Base-by-base conservation (phyloP, 2,113 vertebrate species). In the Takifugu bimaculatus region DNA sequence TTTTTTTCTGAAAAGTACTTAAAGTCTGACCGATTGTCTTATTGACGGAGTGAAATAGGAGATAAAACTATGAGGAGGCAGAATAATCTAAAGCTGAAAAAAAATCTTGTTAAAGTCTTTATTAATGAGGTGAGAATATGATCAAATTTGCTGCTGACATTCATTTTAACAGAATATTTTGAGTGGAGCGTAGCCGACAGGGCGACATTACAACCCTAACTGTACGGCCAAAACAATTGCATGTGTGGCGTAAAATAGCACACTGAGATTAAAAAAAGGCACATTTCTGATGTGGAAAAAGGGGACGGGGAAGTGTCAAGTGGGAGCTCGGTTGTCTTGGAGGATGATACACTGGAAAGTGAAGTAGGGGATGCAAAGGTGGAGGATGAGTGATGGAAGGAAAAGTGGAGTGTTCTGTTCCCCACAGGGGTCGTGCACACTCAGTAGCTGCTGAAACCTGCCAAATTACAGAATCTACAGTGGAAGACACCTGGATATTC, bases 381-480 rank as follows among this genome's bases (percentile, higher is more conserved):
- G 2, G 43, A 35, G 54, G 62, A 84, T 81, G 78, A 86, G 65
- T 78, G 84, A 87, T 78, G 65, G 80, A 60, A 74, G 79, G 74
- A 82, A 78, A 81, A 76, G 68, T 76, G 71, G 84, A 75, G 70
- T 80, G 76, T 78, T 62, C 69, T 68, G 69, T 70, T 71, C 65
- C 82, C 79, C 54, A 63, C 71, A 61, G 68, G 79, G 80, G 68
- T 76, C 81, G 70, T 54, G 79, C 54, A 79, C 81, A 85, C 83
- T 79, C 79, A 54, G 85, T 88, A 87, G 85, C 77, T 82, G 57
- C 68, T 71, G 39, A 48, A 51, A 59, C 50, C 81, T 87, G 87
- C 87, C 87, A 88, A 82, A 81, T 82, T 67, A 83, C 86, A 87
- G 87, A 82, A 80, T 85, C 82, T 72, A 76, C 72, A 75, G 70